A percentile compares a stretch with the other conserved stretches of the same genome.
These are phyloP conservation scores for Myopa tessellatipennis DNA, from an alignment of 2,888 invertebrate genomes.

Conservation along the genomic window DNA sequence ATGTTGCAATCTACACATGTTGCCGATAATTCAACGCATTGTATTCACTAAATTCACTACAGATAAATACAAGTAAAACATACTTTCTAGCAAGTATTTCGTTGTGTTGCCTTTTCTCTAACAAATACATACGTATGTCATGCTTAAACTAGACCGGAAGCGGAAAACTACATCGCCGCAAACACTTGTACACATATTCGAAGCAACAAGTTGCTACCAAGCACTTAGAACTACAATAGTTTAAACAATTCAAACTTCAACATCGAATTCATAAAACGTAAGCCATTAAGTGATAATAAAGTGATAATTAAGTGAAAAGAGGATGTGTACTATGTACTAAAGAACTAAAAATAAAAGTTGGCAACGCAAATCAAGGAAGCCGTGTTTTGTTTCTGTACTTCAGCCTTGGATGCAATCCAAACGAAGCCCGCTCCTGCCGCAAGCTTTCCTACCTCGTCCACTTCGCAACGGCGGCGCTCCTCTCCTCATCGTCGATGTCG, in stretches of 20 bases:
- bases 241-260: constrained; percentile 31
- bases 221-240: constrained; percentile 30
- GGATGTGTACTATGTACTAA: constrained; percentile 1
- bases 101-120: background rate
- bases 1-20: constrained; percentile 15
- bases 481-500: background rate
- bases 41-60: background rate
- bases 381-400: background rate
- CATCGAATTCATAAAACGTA: constrained; percentile 20
- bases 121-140: constrained; percentile 16
- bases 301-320: constrained; percentile 18
- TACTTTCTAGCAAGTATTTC: background rate
- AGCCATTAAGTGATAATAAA: constrained; percentile 23
- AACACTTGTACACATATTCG: constrained; percentile 32
- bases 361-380: constrained; percentile 20
- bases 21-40: background rate
- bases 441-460: background rate
- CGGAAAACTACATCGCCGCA: background rate
- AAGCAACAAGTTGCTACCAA: constrained; percentile 28
- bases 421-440: background rate
- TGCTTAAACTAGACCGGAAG: background rate
- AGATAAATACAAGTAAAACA: background rate
- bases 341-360: constrained; percentile 42
- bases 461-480: background rate
- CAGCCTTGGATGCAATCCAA: constrained; percentile 2